A percentile compares a stretch with the other conserved stretches of the same genome.
These are phyloP conservation scores for Plotosus lineatus DNA, from an alignment of 2,113 vertebrate species.

Conservation along the genomic window DNA sequence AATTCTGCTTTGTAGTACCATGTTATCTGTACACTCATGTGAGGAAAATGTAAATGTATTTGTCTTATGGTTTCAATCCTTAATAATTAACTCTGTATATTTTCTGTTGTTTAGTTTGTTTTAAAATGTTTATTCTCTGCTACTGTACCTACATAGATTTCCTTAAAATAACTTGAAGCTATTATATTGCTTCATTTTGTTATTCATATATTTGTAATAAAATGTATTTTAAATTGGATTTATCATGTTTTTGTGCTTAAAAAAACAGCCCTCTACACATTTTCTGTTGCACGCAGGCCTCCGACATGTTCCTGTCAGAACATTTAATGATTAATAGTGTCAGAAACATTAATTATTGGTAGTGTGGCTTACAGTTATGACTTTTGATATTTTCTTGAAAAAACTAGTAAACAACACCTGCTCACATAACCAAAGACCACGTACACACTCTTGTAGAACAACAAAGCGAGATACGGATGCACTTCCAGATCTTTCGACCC, in stretches of 20 bases:
- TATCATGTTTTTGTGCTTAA: background rate
- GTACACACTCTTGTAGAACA: background rate
- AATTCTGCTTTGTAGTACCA: constrained; percentile 35
- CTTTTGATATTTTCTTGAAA: constrained; percentile 4
- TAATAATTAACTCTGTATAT: constrained; percentile 46
- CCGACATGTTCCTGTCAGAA: background rate
- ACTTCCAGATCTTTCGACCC: background rate
- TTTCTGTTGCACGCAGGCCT: background rate
- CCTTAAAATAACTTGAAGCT: constrained; percentile 60
- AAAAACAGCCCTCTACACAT: background rate
- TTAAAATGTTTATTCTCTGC: constrained; percentile 34
- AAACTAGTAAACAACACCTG: constrained; percentile 2
- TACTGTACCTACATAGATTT: constrained; percentile 55
- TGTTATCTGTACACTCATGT: constrained; percentile 37
- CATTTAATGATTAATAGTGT: constrained; percentile 1
- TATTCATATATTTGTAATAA: constrained; percentile 59
- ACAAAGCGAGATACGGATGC: background rate
- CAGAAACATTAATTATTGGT: background rate
- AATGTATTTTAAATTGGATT: constrained; percentile 46
- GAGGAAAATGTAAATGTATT: constrained; percentile 29
- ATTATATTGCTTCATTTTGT: constrained; percentile 64
- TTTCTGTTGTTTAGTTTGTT: constrained; percentile 55
- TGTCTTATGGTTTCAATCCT: constrained; percentile 53
- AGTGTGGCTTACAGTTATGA: background rate
- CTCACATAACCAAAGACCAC: background rate